These are phyloP conservation scores for Drosophila neocordata DNA, from an alignment of 1,140 invertebrate species.

Conservation along the genomic window DNA sequence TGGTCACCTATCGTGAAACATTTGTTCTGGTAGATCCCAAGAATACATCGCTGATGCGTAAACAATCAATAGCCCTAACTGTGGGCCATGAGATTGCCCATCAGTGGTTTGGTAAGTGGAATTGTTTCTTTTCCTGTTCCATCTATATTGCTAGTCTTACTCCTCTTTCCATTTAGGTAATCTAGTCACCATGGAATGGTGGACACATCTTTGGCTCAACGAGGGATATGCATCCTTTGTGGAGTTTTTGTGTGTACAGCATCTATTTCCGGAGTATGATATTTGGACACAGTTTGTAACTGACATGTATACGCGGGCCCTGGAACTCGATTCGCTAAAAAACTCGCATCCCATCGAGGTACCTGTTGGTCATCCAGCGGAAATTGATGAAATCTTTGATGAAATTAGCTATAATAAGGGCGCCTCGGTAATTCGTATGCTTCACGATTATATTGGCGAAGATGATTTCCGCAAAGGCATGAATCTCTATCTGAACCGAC, in stretches of 20 bases:
- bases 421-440: conserved; percentile 97
- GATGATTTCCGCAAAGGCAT: conserved; percentile 97
- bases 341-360: conserved; percentile 97
- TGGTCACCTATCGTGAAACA: conserved; percentile 89
- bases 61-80: conserved; percentile 94
- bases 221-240: conserved; percentile 97
- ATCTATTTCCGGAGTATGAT: conserved; percentile 95
- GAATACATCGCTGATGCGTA: conserved; percentile 91
- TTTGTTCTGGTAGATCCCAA: conserved; percentile 92
- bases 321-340: conserved; percentile 94
- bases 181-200: conserved; percentile 96
- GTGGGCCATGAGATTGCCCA: conserved; percentile 95
- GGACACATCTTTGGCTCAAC: conserved; percentile 94
- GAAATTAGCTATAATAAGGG: conserved; percentile 97
- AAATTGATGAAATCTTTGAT: conserved; percentile 98
- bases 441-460: conserved; percentile 97
- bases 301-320: conserved; percentile 90
- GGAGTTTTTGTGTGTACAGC: conserved; percentile 93
- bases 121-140: background rate
- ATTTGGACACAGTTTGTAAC: conserved; percentile 97
- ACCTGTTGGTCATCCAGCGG: conserved; percentile 93
- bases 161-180: conserved; percentile 71
- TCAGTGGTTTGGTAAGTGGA: conserved; percentile 90
- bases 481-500: conserved; percentile 94
- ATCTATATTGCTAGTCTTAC: background rate